phyloP scores from a whole-genome alignment of 2,113 vertebrate genomes.

The Xiphophorus couchianus region DNA sequence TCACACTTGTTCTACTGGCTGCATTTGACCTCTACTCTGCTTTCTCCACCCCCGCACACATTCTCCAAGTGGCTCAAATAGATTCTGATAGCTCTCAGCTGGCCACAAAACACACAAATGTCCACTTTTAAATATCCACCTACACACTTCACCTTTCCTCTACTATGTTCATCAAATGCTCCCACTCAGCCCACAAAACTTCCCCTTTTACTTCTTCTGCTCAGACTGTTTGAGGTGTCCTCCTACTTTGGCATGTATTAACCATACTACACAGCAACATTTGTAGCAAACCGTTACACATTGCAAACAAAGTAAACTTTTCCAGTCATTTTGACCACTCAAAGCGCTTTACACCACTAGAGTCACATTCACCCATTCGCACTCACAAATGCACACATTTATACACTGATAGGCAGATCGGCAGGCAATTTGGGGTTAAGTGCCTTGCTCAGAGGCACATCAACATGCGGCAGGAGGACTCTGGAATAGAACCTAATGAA shows the following conservation, averaged over 20 bases:
- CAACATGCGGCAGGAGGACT: too few relatives aligned
- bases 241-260: too few relatives aligned
- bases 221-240: not conserved
- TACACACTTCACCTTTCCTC: slow-evolving; percentile 28
- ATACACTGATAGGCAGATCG: too few relatives aligned
- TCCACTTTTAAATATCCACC: slow-evolving; percentile 8
- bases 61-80: slow-evolving; percentile 42
- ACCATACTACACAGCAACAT: not conserved
- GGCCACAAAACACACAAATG: slow-evolving; percentile 26
- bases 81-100: slow-evolving; percentile 40
- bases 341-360: too few relatives aligned
- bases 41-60: slow-evolving; percentile 17
- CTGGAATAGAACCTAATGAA: too few relatives aligned
- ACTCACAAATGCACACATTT: too few relatives aligned
- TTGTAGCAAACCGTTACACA: not conserved
- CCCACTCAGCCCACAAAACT: slow-evolving; percentile 24
- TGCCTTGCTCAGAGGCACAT: too few relatives aligned
- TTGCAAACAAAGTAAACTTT: too few relatives aligned
- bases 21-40: slow-evolving; percentile 12
- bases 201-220: slow-evolving; percentile 1
- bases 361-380: too few relatives aligned
- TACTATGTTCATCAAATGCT: slow-evolving; percentile 8
- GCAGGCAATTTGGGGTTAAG: too few relatives aligned
- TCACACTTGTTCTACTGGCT: not conserved
- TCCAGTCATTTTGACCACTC: too few relatives aligned